Conservation (phyloP, 2,797 vertebrate genomes). For the Acrocephalus scirpaceus region DNA sequence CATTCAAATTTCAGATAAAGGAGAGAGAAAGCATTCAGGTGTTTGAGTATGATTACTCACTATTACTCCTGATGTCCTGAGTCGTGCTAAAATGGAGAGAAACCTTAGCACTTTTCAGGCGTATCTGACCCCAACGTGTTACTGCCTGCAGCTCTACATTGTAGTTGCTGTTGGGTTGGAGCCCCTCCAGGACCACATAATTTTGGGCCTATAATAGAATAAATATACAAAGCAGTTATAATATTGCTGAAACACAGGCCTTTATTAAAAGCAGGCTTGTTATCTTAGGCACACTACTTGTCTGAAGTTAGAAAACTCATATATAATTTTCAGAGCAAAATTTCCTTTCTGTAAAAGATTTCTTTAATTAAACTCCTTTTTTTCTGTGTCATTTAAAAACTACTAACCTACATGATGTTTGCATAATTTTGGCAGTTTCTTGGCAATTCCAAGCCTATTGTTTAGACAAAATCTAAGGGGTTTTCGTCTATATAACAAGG, state of each 20-base stretch:
- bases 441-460: not conserved
- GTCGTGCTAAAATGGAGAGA: conserved; percentile 85
- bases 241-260: conserved; percentile 6
- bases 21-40: not conserved
- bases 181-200: conserved; percentile 86
- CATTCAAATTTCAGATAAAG: not conserved
- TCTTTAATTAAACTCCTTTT: not conserved
- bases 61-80: conserved; percentile 68
- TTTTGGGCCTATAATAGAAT: conserved; percentile 80
- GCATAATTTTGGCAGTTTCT: not conserved
- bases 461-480: not conserved
- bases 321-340: not conserved
- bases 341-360: not conserved
- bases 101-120: conserved; percentile 91
- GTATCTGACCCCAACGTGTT: conserved; percentile 90
- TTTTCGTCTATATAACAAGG: not conserved
- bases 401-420: not conserved
- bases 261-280: conserved; percentile 18
- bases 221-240: not conserved
- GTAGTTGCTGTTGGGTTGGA: conserved; percentile 87
- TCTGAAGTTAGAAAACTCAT: not conserved
- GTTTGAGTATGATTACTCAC: conserved; percentile 72
- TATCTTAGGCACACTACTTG: not conserved
- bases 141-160: conserved; percentile 90
- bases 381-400: not conserved